Evolutionary conservation across 2,113 vertebrate genomes (phyloP).

Genomic region (Phoxinus phoxinus): DNA sequence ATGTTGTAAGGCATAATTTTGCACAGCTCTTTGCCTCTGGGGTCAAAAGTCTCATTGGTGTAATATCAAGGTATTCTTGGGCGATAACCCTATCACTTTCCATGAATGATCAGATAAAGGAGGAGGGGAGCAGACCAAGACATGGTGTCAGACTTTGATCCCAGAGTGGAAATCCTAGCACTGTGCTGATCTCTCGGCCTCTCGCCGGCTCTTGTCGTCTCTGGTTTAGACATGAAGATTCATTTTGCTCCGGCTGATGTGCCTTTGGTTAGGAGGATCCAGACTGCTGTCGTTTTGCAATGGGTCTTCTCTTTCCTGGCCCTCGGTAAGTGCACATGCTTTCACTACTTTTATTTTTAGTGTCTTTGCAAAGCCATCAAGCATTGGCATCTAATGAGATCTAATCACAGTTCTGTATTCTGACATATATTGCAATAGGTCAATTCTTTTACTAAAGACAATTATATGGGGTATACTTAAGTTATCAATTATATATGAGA

Average conservation of each 20-base stretch:
- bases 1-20: background rate
- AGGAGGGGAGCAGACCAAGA: conserved; percentile 45
- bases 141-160: conserved; percentile 74
- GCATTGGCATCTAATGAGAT: background rate
- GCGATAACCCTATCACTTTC: conserved; percentile 49
- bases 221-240: conserved; percentile 75
- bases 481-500: too few relatives aligned
- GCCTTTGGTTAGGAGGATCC: conserved; percentile 78
- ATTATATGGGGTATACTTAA: background rate
- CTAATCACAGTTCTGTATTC: background rate
- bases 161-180: background rate
- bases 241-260: conserved; percentile 76
- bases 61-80: conserved; percentile 49
- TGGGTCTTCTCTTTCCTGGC: conserved; percentile 84
- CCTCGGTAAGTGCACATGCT: conserved; percentile 78
- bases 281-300: conserved; percentile 77
- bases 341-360: background rate
- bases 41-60: conserved; percentile 68
- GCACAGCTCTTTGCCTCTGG: background rate
- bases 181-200: background rate
- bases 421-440: background rate
- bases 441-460: background rate
- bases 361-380: background rate
- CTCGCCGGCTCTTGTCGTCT: conserved; percentile 17
- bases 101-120: conserved; percentile 63